These are phyloP conservation scores for Acanthisitta chloris DNA, from an alignment of 2,113 vertebrate genomes.

Conservation along the genomic window DNA sequence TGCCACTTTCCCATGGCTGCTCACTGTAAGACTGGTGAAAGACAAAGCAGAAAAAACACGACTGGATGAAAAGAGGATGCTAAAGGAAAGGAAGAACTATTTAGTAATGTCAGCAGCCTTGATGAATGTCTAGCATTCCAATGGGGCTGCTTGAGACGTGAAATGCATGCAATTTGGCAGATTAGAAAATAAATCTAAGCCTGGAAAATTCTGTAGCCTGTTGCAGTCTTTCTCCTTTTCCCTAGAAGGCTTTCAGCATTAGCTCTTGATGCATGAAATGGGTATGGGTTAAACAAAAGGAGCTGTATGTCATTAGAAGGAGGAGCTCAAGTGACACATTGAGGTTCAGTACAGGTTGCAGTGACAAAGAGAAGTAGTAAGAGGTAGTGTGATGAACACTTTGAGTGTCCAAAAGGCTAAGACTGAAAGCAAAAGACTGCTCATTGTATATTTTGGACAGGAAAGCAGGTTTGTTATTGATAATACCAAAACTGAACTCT, in stretches of 20 bases:
- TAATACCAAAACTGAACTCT: neutral
- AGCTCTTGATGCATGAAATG: neutral
- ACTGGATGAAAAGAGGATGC: neutral
- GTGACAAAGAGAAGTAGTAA: neutral
- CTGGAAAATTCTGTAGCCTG: neutral
- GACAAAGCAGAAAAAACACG: neutral
- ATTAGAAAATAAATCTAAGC: constrained; percentile 22
- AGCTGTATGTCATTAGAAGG: neutral
- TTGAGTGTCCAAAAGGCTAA: neutral
- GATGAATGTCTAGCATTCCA: neutral
- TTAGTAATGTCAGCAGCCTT: neutral
- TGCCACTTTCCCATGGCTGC: neutral
- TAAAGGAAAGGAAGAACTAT: neutral
- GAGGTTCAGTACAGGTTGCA: neutral
- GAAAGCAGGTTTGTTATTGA: neutral
- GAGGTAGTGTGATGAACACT: neutral
- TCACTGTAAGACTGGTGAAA: neutral
- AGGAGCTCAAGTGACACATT: neutral
- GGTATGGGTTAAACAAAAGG: neutral
- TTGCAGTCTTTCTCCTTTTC: neutral
- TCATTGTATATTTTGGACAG: neutral
- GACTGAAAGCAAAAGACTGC: neutral
- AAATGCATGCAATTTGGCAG: neutral
- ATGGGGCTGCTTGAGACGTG: neutral
- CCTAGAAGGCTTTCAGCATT: neutral